phyloP scores from a whole-genome alignment of 2,113 vertebrate genomes.

The Eira barbara region DNA sequence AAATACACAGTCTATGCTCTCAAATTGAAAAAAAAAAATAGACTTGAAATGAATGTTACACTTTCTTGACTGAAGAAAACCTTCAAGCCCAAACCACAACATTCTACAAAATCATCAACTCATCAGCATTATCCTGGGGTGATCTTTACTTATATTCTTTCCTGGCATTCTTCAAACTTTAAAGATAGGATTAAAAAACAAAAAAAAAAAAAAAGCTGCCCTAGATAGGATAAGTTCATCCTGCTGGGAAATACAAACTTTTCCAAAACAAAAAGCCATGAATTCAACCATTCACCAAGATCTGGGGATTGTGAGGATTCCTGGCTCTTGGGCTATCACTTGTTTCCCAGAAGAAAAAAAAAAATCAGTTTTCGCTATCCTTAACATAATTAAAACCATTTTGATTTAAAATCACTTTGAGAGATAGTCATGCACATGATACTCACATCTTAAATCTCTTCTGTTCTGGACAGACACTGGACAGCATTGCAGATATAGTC shows the following conservation, averaged over 20 bases:
- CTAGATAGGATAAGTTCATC: neutral
- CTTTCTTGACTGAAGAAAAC: neutral
- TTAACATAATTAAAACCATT: neutral
- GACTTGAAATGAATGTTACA: neutral
- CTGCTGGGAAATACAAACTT: neutral
- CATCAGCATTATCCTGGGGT: neutral
- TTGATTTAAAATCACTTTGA: neutral
- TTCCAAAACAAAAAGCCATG: neutral
- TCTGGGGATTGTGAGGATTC: neutral
- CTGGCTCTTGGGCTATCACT: neutral
- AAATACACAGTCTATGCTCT: neutral
- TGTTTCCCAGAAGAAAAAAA: neutral
- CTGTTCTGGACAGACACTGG: neutral
- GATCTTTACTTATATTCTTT: neutral
- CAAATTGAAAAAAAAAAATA: neutral
- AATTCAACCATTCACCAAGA: neutral
- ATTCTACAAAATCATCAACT: neutral
- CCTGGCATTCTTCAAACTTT: neutral
- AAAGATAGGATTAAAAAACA: neutral
- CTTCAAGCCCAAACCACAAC: neutral
- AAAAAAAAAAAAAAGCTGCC: neutral
- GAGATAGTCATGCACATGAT: neutral
- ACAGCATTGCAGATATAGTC: neutral
- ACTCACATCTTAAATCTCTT: neutral
- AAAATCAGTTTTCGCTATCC: neutral